phyloP scores from a whole-genome alignment of 2,797 vertebrate species.

The Myotis daubentonii region DNA sequence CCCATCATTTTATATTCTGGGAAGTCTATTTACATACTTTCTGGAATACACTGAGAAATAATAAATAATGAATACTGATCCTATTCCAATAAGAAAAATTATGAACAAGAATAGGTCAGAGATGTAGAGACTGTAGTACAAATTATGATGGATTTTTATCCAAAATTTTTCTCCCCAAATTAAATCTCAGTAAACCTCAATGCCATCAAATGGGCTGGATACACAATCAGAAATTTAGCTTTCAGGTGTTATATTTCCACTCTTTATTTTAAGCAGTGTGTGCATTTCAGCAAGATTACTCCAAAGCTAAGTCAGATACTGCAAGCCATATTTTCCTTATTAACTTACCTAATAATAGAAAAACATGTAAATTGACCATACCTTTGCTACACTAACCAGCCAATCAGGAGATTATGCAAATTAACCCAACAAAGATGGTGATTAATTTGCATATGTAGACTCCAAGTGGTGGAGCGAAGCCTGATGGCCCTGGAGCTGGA shows the following conservation, averaged over 20 bases:
- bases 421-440: too few species aligned
- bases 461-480: too few species aligned
- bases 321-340: background rate
- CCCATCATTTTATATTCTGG: background rate
- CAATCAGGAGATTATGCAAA: too few species aligned
- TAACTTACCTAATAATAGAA: background rate
- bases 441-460: too few species aligned
- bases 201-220: background rate
- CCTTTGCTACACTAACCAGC: too few species aligned
- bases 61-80: constrained; percentile 27
- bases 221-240: background rate
- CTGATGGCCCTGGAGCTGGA: too few species aligned
- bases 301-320: constrained; percentile 23
- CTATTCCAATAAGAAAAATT: background rate
- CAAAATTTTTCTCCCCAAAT: background rate
- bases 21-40: background rate
- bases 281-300: background rate
- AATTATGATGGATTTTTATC: background rate
- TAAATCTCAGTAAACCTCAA: background rate
- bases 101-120: background rate
- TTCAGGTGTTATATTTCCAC: background rate
- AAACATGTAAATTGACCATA: too few species aligned
- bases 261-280: background rate
- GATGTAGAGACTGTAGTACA: background rate
- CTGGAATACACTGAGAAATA: background rate